Percentiles rank a stretch among this genome's conserved stretches.
Evolutionary conservation across 1,140 invertebrate species (phyloP).

Genomic region (Bombus confusus): DNA sequence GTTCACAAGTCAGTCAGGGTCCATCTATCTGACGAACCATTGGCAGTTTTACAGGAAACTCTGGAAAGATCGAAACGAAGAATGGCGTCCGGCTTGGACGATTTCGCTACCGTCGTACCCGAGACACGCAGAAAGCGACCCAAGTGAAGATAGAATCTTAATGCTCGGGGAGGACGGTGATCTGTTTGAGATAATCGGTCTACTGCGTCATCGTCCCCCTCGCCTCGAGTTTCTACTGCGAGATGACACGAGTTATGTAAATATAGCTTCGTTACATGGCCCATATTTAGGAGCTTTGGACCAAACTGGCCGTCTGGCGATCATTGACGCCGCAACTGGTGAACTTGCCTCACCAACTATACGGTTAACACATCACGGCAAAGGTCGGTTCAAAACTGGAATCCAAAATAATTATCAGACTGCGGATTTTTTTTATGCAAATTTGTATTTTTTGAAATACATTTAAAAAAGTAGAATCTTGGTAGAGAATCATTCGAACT

Average conservation of each 20-base stretch:
- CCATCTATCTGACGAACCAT: background rate
- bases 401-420: background rate
- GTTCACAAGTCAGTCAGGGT: too few relatives aligned
- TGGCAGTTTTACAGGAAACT: constrained; percentile 70
- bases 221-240: constrained; percentile 45
- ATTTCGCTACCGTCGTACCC: constrained; percentile 57
- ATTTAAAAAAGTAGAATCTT: too few relatives aligned
- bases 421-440: too few relatives aligned
- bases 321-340: constrained; percentile 32
- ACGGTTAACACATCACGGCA: constrained; percentile 31
- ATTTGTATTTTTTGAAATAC: too few relatives aligned
- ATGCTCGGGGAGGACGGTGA: constrained; percentile 60
- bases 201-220: constrained; percentile 50
- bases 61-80: constrained; percentile 36
- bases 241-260: constrained; percentile 48
- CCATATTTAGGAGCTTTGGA: constrained; percentile 29
- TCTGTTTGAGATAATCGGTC: constrained; percentile 61
- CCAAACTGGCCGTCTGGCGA: background rate
- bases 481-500: too few relatives aligned
- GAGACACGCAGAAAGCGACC: constrained; percentile 38
- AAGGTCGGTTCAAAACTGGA: constrained; percentile 25
- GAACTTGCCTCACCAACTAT: background rate
- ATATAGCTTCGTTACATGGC: constrained; percentile 52
- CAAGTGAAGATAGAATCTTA: constrained; percentile 64
- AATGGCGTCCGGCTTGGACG: constrained; percentile 64